Evolutionary conservation across 2,888 invertebrate genomes (phyloP).

Genomic region (Nemotelus nigrinus): DNA sequence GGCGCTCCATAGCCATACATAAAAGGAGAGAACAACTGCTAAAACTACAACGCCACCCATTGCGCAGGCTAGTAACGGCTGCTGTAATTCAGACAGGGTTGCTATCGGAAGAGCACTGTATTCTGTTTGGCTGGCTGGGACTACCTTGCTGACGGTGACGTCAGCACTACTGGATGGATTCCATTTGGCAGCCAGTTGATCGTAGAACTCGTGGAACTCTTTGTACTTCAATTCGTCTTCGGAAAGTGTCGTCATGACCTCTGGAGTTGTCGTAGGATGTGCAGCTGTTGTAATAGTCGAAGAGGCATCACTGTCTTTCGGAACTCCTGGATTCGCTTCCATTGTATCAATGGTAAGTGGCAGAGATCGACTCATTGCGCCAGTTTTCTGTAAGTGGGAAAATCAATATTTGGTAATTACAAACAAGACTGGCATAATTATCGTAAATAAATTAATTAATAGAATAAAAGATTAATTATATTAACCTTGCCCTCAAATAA

Average conservation of each 20-base stretch:
- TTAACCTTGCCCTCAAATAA: too few relatives aligned
- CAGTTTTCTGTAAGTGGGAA: constrained; percentile 57
- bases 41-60: constrained; percentile 56
- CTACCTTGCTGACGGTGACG: constrained; percentile 51
- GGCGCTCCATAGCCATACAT: constrained; percentile 54
- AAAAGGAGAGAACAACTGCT: constrained; percentile 54
- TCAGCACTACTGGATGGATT: constrained; percentile 51
- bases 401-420: not conserved
- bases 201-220: constrained; percentile 41
- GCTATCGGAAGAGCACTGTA: constrained; percentile 55
- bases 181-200: constrained; percentile 40
- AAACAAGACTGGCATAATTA: too few relatives aligned
- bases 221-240: constrained; percentile 39
- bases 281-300: constrained; percentile 20
- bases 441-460: too few relatives aligned
- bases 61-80: constrained; percentile 57
- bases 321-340: constrained; percentile 53
- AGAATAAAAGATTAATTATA: too few relatives aligned
- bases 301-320: constrained; percentile 31
- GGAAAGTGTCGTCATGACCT: constrained; percentile 8
- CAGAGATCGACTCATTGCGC: constrained; percentile 61
- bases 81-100: constrained; percentile 56
- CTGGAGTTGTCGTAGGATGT: not conserved
- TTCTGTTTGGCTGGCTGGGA: constrained; percentile 55
- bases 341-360: constrained; percentile 63